Evolutionary conservation across 2,888 invertebrate genomes (phyloP), one percentile per base, ranked within the genome.

Genomic region (Parnassius mnemosyne): DNA sequence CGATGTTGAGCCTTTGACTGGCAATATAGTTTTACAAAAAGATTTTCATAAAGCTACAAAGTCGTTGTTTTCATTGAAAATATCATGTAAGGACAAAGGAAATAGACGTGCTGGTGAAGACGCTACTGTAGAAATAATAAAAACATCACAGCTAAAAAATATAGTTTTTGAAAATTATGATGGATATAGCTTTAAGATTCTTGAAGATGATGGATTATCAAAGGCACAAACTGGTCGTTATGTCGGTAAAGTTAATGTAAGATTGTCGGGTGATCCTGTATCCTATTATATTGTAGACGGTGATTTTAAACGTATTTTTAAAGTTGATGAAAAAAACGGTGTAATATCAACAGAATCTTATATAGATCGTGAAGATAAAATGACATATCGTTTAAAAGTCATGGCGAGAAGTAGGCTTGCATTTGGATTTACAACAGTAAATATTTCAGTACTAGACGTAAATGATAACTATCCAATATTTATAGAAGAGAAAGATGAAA

Each of bases 401-500:
- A 93, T 96, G 63, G 98, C 97, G 0, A 94, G 95, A 71, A 94
- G 94, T 60, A 95, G 95, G 1, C 92, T 95, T 42, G 93, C 95
- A 1, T 96, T 95, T 80, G 97, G 96, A 7, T 94, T 95, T 75
- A 95, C 95, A 9, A 93, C 90, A 44, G 97, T 97, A 0, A 96
- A 96, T 76, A 94, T 99, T 69, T 94, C 94, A 1, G 93, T 99
- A 7, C 84, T 94, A 50, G 98, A 99, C 86, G 92, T 97, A 5
- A 99, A 99, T 84, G 98, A 99, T 83, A 98, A 98, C 81, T 94
- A 95, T 61, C 99, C 99, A 3, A 92, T 93, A 66, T 97, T 97
- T 82, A 93, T 94, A 25, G 94, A 94, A 74, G 96, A 95, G 68
- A 95, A 94, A 74, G 96, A 97, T 77, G 95, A 96, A 81, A 94